Conservation (phyloP, 2,888 invertebrate species). For the Psylliodes chrysocephalus region DNA sequence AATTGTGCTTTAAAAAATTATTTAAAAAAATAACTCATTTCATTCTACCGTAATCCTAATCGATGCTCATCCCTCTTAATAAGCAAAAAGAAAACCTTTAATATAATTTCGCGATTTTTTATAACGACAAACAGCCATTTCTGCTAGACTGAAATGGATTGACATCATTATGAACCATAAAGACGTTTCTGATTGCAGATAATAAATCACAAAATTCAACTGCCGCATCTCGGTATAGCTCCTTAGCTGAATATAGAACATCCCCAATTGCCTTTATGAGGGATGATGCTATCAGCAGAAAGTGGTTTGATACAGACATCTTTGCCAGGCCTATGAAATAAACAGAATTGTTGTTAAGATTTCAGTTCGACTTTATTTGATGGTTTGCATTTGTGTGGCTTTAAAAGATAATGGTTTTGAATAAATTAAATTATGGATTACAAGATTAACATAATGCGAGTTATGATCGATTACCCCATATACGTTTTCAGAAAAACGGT, state of each 20-base stretch:
- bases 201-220: conserved; percentile 25
- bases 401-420: no score
- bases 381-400: not conserved
- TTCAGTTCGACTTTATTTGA: not conserved
- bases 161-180: conserved; percentile 22
- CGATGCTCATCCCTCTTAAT: not conserved
- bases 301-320: not conserved
- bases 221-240: conserved; percentile 14
- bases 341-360: not conserved
- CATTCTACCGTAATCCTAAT: not conserved
- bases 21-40: no score
- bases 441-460: no score
- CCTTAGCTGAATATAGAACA: conserved; percentile 18
- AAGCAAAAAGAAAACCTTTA: not conserved
- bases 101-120: not conserved
- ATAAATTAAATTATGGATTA: no score
- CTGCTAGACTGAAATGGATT: conserved; percentile 1
- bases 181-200: conserved; percentile 16
- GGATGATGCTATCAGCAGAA: conserved; percentile 5
- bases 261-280: conserved; percentile 8
- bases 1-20: no score
- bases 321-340: not conserved
- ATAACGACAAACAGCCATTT: not conserved
- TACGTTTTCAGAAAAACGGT: no score
- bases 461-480: no score